phyloP scores from a whole-genome alignment of 2,888 invertebrate species.

The Erynnis tages region DNA sequence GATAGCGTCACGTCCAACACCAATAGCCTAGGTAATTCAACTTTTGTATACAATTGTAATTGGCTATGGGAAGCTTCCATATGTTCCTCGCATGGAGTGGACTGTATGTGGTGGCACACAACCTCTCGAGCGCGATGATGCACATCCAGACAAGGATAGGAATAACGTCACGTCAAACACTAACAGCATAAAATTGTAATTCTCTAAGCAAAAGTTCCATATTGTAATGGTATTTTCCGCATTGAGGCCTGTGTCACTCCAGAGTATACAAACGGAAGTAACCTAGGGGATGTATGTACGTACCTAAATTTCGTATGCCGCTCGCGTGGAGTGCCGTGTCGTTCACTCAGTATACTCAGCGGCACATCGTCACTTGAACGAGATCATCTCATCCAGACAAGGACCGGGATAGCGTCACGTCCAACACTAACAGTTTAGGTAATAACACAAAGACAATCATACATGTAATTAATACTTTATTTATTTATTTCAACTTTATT shows the following conservation, averaged over 20 bases:
- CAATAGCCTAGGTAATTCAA: conserved; percentile 86
- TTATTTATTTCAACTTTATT: too few relatives aligned
- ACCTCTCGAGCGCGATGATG: conserved; percentile 39
- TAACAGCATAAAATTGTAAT: too few relatives aligned
- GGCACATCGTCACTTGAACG: conserved; percentile 51
- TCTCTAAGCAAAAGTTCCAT: conserved; percentile 95
- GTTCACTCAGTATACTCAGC: conserved; percentile 58
- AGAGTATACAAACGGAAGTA: too few relatives aligned
- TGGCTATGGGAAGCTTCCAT: conserved; percentile 95
- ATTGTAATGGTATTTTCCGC: too few relatives aligned
- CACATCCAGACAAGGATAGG: conserved; percentile 39
- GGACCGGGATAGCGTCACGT: conserved; percentile 33
- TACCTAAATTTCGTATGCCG: conserved; percentile 96
- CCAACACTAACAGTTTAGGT: conserved; percentile 87
- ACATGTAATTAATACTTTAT: too few relatives aligned
- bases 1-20: conserved; percentile 71
- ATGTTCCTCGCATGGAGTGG: conserved; percentile 90
- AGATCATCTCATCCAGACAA: conserved; percentile 36
- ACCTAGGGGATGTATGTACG: too few relatives aligned
- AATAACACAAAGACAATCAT: too few relatives aligned
- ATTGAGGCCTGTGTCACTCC: too few relatives aligned
- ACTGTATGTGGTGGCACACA: conserved; percentile 60
- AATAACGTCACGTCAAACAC: conserved; percentile 71
- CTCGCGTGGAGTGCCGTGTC: conserved; percentile 82
- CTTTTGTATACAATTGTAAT: too few relatives aligned